These are phyloP conservation scores for Isaurus tuberculatus DNA, from an alignment of 92 coral and sea anemone genomes.

Conservation along the genomic window DNA sequence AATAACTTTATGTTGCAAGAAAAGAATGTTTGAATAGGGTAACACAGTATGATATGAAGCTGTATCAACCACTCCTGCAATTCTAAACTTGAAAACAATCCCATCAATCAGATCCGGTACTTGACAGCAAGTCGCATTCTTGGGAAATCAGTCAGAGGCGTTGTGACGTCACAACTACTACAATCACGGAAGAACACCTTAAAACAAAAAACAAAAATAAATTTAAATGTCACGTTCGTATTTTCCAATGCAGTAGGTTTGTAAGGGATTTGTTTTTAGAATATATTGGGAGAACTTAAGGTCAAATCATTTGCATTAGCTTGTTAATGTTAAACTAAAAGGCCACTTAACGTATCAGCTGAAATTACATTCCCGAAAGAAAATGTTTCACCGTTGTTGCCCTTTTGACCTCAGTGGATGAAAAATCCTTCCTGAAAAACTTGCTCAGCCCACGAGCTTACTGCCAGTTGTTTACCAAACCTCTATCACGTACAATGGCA, in stretches of 20 bases:
- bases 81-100: slow-evolving; percentile 6
- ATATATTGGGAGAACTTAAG: background rate
- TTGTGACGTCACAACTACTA: background rate
- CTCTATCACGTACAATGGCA: slow-evolving; percentile 8
- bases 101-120: background rate
- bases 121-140: slow-evolving; percentile 20
- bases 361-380: background rate
- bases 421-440: background rate
- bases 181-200: background rate
- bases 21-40: background rate
- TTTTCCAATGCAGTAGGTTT: background rate
- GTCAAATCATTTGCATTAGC: background rate
- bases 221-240: slow-evolving; percentile 5
- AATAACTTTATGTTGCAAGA: background rate
- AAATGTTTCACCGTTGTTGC: background rate
- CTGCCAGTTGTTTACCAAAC: background rate
- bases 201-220: background rate
- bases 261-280: background rate
- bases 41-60: background rate
- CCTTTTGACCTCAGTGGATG: background rate
- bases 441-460: background rate
- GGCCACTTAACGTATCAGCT: background rate
- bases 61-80: background rate
- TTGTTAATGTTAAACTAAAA: background rate
- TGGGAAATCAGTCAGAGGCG: slow-evolving; percentile 15